Percentiles rank a stretch among this genome's conserved stretches.
Conservation (phyloP, 2,113 vertebrate species). For the Rallus limicola region DNA sequence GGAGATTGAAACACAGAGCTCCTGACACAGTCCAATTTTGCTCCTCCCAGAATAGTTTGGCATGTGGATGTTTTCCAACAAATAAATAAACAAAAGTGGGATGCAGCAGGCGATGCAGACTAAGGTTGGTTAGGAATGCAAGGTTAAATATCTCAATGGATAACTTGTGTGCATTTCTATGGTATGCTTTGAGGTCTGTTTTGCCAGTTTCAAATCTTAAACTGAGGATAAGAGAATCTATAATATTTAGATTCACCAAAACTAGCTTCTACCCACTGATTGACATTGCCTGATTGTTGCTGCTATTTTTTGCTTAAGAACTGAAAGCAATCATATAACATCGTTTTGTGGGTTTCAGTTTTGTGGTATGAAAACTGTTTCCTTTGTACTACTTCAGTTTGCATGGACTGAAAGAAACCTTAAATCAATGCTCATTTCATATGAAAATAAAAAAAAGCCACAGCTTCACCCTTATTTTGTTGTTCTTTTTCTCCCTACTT, state of each 20-base stretch:
- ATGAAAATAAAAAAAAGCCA: background rate
- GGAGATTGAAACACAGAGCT: background rate
- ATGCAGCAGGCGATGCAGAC: background rate
- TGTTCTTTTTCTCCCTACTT: background rate
- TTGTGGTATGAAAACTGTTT: background rate
- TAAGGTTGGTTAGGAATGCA: background rate
- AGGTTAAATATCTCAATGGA: background rate
- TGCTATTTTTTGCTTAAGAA: background rate
- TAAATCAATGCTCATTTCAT: background rate
- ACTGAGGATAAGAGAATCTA: background rate
- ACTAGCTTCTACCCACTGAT: background rate
- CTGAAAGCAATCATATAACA: background rate
- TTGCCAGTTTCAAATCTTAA: background rate
- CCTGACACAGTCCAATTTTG: background rate
- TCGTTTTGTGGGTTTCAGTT: background rate
- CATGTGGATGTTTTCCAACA: background rate
- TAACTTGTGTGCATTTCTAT: background rate
- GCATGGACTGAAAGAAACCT: background rate
- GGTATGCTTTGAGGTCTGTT: background rate
- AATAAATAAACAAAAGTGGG: background rate
- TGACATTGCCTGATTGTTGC: background rate
- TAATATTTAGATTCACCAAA: background rate
- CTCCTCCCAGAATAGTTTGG: background rate
- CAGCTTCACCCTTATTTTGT: background rate
- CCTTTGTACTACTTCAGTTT: background rate